Conservation (phyloP, 2,888 invertebrate genomes). For the Ectemnius continuus region DNA sequence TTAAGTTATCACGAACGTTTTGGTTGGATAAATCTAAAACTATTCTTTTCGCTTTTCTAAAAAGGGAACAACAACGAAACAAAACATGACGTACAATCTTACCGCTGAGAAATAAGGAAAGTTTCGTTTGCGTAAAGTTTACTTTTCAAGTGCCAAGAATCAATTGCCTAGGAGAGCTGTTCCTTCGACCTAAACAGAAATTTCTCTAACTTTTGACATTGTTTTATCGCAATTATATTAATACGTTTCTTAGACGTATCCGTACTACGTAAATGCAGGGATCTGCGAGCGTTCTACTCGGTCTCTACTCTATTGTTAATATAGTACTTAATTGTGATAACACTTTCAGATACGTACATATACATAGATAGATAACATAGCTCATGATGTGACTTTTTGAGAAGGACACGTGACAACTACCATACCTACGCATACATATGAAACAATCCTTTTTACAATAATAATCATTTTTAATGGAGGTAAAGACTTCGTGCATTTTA, state of each 20-base stretch:
- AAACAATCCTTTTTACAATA: constrained; percentile 9
- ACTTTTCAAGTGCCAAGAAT: constrained; percentile 44
- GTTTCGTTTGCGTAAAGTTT: constrained; percentile 18
- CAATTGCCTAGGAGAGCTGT: neutral
- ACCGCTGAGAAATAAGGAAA: constrained; percentile 26
- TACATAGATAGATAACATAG: constrained; percentile 37
- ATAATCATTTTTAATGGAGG: constrained; percentile 1
- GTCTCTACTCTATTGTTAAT: constrained; percentile 32
- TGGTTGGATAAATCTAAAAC: constrained; percentile 11
- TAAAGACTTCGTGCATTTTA: constrained; percentile 13
- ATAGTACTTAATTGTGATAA: constrained; percentile 52
- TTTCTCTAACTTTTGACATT: no score
- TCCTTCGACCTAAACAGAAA: no score
- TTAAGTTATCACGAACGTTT: constrained; percentile 33
- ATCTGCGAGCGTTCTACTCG: constrained; percentile 32
- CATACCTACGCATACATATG: constrained; percentile 23
- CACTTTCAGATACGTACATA: constrained; percentile 32
- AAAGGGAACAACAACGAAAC: constrained; percentile 19
- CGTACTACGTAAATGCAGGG: neutral
- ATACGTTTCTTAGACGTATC: no score
- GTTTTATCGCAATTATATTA: no score
- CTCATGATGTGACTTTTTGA: constrained; percentile 42
- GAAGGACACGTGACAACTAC: neutral
- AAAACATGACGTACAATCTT: constrained; percentile 9
- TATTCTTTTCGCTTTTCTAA: constrained; percentile 23